Evolutionary conservation across 1,140 invertebrate species (phyloP).

Genomic region (Drosophila nebulosa): DNA sequence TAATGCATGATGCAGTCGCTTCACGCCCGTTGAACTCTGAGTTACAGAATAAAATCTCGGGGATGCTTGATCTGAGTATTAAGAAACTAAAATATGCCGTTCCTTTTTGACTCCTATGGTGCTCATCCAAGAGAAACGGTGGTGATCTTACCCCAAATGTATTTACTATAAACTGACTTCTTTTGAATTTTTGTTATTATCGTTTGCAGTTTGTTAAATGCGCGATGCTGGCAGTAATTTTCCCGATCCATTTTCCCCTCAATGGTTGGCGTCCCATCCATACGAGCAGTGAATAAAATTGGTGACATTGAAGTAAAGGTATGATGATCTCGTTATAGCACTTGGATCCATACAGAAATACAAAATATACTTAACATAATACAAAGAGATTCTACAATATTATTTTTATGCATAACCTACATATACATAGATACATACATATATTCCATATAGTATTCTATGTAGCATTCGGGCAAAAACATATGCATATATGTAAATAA

Average conservation of each 20-base stretch:
- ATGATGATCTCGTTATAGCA: conserved; percentile 77
- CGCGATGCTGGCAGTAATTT: conserved; percentile 99
- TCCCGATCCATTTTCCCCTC: conserved; percentile 99
- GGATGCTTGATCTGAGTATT: neutral
- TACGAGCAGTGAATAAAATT: conserved; percentile 98
- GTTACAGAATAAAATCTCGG: no score
- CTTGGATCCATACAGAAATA: conserved; percentile 29
- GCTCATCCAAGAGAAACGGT: no score
- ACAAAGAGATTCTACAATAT: conserved; percentile 40
- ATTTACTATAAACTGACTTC: no score
- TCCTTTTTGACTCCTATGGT: no score
- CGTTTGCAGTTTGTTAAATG: conserved; percentile 99
- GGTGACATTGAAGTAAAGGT: conserved; percentile 99
- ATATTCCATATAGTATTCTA: conserved; percentile 9
- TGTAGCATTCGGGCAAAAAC: neutral
- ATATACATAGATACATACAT: conserved; percentile 16
- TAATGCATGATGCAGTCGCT: neutral
- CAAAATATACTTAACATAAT: conserved; percentile 10
- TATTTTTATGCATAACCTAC: no score
- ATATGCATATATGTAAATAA: conserved; percentile 9
- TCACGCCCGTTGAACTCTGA: no score
- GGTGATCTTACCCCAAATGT: no score
- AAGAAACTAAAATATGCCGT: neutral
- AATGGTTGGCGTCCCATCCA: conserved; percentile 99
- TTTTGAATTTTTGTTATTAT: conserved; percentile 29